These are phyloP conservation scores for Uropetala carovei DNA, from an alignment of 2,888 invertebrate genomes.

Conservation along the genomic window DNA sequence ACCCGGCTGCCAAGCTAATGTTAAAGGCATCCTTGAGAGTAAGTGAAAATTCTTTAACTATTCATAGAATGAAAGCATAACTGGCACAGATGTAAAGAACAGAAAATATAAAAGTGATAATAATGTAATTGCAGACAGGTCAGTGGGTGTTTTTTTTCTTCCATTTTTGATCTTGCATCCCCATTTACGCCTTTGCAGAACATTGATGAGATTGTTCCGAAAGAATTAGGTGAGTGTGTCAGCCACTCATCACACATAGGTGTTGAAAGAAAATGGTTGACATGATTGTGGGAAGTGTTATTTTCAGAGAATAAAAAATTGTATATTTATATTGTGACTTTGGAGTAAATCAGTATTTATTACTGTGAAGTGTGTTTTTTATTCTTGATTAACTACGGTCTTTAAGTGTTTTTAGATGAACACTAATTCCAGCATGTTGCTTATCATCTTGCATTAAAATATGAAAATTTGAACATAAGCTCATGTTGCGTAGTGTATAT, in stretches of 20 bases:
- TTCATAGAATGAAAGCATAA: slow-evolving; percentile 60
- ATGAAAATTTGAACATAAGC: slow-evolving; percentile 48
- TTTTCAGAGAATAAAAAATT: slow-evolving; percentile 77
- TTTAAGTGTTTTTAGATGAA: slow-evolving; percentile 51
- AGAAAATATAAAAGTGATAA: slow-evolving; percentile 63
- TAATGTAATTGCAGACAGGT: slow-evolving; percentile 64
- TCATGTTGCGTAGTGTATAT: slow-evolving; percentile 53
- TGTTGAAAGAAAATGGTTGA: slow-evolving; percentile 67
- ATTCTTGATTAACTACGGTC: slow-evolving; percentile 62
- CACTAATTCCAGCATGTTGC: slow-evolving; percentile 54
- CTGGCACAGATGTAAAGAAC: slow-evolving; percentile 62
- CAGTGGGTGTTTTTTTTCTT: slow-evolving; percentile 64
- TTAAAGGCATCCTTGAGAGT: slow-evolving; percentile 56
- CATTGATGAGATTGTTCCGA: slow-evolving; percentile 64
- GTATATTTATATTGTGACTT: slow-evolving; percentile 79
- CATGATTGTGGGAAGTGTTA: slow-evolving; percentile 75
- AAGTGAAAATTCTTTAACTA: slow-evolving; percentile 58
- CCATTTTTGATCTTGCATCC: slow-evolving; percentile 63
- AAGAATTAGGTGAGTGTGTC: slow-evolving; percentile 64
- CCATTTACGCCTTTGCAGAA: slow-evolving; percentile 62
- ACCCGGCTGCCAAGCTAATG: slow-evolving; percentile 64
- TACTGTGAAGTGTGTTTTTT: slow-evolving; percentile 75
- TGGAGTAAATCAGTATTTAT: slow-evolving; percentile 79
- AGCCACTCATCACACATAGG: slow-evolving; percentile 66
- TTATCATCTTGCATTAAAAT: slow-evolving; percentile 25